phyloP scores from a whole-genome alignment of 2,113 vertebrate genomes.

The Antigone vipio region DNA sequence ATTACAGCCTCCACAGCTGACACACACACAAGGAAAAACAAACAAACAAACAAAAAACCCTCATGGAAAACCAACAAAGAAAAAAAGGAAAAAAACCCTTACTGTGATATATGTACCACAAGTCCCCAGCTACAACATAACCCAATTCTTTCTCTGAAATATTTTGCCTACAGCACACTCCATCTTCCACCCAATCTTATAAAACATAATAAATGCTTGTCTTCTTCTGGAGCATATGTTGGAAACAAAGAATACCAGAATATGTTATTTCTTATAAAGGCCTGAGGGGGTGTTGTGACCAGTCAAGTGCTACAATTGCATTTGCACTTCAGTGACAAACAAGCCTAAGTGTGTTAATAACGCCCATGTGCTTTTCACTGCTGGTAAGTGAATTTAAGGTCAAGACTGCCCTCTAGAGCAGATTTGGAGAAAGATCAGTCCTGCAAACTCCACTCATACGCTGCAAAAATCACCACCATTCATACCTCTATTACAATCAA shows the following conservation, averaged over 20 bases:
- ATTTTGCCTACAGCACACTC: constrained; percentile 18
- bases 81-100: neutral
- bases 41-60: neutral
- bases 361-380: neutral
- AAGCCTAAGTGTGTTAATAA: constrained; percentile 15
- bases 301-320: constrained; percentile 62
- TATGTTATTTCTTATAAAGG: constrained; percentile 60
- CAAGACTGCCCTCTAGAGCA: constrained; percentile 49
- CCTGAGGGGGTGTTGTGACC: constrained; percentile 54
- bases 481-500: neutral
- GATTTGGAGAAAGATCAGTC: neutral
- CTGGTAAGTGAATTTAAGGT: neutral
- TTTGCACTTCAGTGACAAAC: constrained; percentile 58
- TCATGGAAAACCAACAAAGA: neutral
- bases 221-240: constrained; percentile 16
- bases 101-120: neutral
- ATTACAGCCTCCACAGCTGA: neutral
- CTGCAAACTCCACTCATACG: neutral
- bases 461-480: neutral
- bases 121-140: neutral
- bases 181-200: constrained; percentile 40
- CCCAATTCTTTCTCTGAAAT: constrained; percentile 9
- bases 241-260: constrained; percentile 54
- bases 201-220: constrained; percentile 24
- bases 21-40: neutral